Conservation (phyloP, 2,797 vertebrate genomes). For the Melanogrammus aeglefinus region DNA sequence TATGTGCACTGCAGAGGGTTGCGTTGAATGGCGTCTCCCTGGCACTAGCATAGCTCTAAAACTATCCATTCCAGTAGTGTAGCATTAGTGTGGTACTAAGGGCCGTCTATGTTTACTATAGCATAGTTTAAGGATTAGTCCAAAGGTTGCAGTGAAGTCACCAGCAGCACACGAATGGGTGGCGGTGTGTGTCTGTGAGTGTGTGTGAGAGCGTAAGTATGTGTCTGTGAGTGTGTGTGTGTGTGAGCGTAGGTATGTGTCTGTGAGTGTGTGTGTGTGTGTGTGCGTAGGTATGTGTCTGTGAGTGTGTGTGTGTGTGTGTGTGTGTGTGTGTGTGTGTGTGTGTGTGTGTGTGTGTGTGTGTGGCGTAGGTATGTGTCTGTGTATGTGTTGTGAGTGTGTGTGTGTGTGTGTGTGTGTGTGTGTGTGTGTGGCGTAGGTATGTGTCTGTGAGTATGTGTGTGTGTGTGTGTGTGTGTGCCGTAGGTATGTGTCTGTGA, state of each 20-base stretch:
- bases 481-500: not conserved
- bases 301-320: not conserved
- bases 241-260: not conserved
- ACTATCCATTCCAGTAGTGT: not conserved
- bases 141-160: not conserved
- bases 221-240: not conserved
- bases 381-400: not conserved
- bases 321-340: not conserved
- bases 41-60: not conserved
- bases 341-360: too few species aligned
- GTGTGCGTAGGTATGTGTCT: not conserved
- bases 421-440: too few species aligned
- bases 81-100: not conserved
- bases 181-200: not conserved
- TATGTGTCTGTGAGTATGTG: too few species aligned
- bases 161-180: not conserved
- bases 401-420: not conserved
- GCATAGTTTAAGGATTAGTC: not conserved
- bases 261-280: not conserved
- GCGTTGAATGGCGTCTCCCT: not conserved
- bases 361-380: not conserved
- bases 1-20: not conserved
- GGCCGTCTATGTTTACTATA: not conserved
- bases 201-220: not conserved
- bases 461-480: too few species aligned